Evolutionary conservation across 2,113 vertebrate species (phyloP).

Genomic region (Proteles cristata): DNA sequence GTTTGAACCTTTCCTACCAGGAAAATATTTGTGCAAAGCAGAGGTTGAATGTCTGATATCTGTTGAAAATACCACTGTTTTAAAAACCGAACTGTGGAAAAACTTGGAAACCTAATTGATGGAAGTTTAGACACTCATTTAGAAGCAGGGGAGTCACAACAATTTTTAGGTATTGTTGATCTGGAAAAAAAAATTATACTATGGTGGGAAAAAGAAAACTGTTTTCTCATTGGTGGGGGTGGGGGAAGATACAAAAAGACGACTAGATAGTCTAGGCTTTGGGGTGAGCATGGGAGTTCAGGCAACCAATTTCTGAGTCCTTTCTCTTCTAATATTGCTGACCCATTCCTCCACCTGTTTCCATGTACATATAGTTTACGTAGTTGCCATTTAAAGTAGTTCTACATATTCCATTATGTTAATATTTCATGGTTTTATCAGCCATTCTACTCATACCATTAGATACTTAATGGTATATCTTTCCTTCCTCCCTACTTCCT

Average conservation of each 20-base stretch:
- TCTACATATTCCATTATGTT: neutral
- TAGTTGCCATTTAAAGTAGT: conserved; percentile 37
- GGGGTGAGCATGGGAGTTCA: neutral
- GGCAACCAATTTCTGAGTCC: neutral
- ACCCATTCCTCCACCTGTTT: neutral
- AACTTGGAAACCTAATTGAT: neutral
- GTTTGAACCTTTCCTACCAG: neutral
- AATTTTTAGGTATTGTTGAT: neutral
- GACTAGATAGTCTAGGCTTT: neutral
- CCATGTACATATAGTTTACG: neutral
- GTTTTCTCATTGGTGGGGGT: neutral
- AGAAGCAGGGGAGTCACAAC: neutral
- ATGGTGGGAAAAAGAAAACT: neutral
- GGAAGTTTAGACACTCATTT: neutral
- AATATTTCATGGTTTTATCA: conserved; percentile 14
- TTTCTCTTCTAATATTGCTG: neutral
- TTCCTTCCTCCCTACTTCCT: neutral
- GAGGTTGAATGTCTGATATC: neutral
- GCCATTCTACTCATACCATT: neutral
- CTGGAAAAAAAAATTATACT: neutral
- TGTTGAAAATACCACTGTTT: conserved; percentile 28
- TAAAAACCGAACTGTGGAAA: neutral
- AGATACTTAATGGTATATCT: neutral
- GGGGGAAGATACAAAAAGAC: neutral
- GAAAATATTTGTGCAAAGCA: neutral